Base-by-base conservation (phyloP, 1,140 invertebrate species). In the Calephelis nemesis region DNA sequence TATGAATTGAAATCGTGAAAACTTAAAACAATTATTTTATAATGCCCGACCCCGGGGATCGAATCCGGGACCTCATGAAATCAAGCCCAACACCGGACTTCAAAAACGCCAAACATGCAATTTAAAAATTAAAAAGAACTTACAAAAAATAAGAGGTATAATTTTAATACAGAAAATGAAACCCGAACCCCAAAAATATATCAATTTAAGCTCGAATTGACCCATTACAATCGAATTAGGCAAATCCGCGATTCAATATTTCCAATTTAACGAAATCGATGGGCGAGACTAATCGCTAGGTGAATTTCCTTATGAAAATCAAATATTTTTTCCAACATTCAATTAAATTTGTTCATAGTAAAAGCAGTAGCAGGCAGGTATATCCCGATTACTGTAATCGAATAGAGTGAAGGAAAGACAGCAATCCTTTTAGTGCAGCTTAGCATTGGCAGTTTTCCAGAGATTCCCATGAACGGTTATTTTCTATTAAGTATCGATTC, bases 301-400 rank as follows among this genome's bases (percentile, higher is more conserved):
- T 10, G 13, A 1, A 54, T 54, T 54, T 54, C 15, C 52, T 54
- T 54, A 54, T 30, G 19, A 54, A 54, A 54, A 19, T 30, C 13
- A 54, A 30, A 9, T 19, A 54, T 30, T 47, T 45, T 42, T 63
- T 19, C 39, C 62, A 45, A 19, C 40, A 63, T 47, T 42, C 40
- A 15, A 63, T 63, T 63, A 52, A 54, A 65, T 39, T 65, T 49
- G 49, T 65, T 54, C 64, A 42, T 65, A 49, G 52, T 65, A 65
- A 65, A 65, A 65, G 49, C 64, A 40, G 64, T 65, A 52, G 42
- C 64, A 50, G 63, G 39, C 64, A 65, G 64, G 64, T 65, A 54
- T 54, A 65, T 65, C 64, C 48, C 64, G 49, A 65, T 65, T 65
- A 65, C 48, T 52, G 40, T 65, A 65, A 65, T 65, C 48, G 64